Base-by-base conservation (phyloP, 2,888 invertebrate species). In the Caenorhabditis sinica region DNA sequence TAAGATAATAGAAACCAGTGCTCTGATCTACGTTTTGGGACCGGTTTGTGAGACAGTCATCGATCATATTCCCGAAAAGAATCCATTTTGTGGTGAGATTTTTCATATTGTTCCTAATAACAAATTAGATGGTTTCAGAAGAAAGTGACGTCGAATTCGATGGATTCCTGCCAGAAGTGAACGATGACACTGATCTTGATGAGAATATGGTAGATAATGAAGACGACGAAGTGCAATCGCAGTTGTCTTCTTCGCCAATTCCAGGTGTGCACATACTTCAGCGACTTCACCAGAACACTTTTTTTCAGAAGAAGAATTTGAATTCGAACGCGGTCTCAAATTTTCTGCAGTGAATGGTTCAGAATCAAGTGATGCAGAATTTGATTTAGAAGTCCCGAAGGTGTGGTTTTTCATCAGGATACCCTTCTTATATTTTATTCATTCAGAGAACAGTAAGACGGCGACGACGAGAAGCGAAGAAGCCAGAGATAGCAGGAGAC, bases 351-450 rank as follows among this genome's bases (percentile, higher is more conserved):
- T 90, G 28, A 81, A 88, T 60, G 88, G 86, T 28, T 90, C 90
- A 8, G 92, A 92, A 74, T 90, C 90, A 9, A 89, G 89, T 63
- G 90, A 91, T 84, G 92, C 91, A 23, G 92, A 91, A 43, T 92
- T 92, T 33, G 85, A 89, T 82, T 85, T 89, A 28, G 58, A 76
- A 25, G 43, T 68, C 15, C 60, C 71, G 9, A 83, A 79, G 51
- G 77, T 66, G 33, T 9, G 33, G 9, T 36, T 36, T n/a, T 36
- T 36, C 33, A 36, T 36, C 9, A 36, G 33, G 9, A 36, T 36
- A 6, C 5, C 9, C 5, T 36, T 36, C 33, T 36, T 36, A 36
- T 36, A 9, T 36, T 36, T 9, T 36, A 36, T 1, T 6, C 8
- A 61, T 74, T 33, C 72, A 76, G 77, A 83, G 61, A 58, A 28